Evolutionary conservation across 2,797 vertebrate species (phyloP), one percentile per base, ranked within the genome.

Genomic region (Aulostomus chinensis): DNA sequence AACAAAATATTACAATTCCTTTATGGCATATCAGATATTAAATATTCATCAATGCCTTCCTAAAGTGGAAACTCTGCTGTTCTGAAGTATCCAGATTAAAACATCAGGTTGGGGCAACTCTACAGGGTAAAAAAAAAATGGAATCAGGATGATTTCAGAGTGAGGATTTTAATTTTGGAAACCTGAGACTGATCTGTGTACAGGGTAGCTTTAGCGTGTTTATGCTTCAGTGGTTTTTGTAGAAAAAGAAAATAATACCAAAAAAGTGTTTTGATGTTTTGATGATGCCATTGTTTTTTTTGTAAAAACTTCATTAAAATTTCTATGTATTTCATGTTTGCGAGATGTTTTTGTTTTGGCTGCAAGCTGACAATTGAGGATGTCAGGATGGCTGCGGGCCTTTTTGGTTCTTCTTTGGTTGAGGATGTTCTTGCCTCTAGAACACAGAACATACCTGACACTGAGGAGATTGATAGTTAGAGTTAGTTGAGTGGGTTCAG

Each of bases 251-350:
- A 86, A 91, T 81, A 61, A 35, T 54, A 75, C 73, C 68, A 78
- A 88, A 87, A 93, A 93, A 85, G 85, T 91, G 86, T 95, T 94
- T 89, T 88, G 81, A 92, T 91, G 94, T 95, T 93, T 94, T 91
- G 87, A 93, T 84, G 86, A 94, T 86, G 91, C 88, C 87, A 90
- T 94, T 93, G 91, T 94, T 94, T 94, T 14, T 11, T 86, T 89
- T 87, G 90, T 94, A 95, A 93, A 85, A 85, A 90, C 87, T 80
- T 92, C 90, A 98, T 94, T 95, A 97, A 96, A 95, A 83, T 96
- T 97, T 99, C 51, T 96, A 94, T 92, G 93, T 96, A 94, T 92
- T 95, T 94, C 86, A 89, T 40, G 56, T 3, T 4, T 37, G 14
- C 29, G 28, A 25, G 20, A 35, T 67, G 33, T 20, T 17, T 3